Conservation (phyloP, 2,888 invertebrate species). For the Microctonus aethiopoides region DNA sequence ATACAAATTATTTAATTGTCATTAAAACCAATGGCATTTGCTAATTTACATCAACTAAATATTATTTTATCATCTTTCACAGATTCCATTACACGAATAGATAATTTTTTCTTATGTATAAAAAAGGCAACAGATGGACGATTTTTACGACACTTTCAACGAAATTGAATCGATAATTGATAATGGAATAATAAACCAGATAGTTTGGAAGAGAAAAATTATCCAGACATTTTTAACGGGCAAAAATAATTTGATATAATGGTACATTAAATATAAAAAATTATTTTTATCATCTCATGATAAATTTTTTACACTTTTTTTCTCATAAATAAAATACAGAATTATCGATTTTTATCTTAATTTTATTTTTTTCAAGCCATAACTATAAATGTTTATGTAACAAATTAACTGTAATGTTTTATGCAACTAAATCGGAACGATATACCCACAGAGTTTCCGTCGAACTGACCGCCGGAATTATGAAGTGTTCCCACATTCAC, state of each 20-base stretch:
- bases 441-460: constrained; percentile 33
- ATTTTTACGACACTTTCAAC: constrained; percentile 60
- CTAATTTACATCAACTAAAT: no score
- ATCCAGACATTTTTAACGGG: constrained; percentile 48
- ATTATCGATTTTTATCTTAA: background rate
- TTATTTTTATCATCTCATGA: background rate
- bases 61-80: no score
- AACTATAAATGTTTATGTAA: background rate
- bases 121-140: constrained; percentile 28
- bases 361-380: no score
- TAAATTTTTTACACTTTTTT: background rate
- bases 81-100: background rate
- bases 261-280: constrained; percentile 49
- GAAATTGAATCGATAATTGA: constrained; percentile 58
- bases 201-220: constrained; percentile 46
- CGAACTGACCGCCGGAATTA: constrained; percentile 43
- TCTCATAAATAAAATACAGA: background rate
- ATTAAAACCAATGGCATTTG: no score
- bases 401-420: background rate
- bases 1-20: no score
- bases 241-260: constrained; percentile 47
- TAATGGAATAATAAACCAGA: constrained; percentile 37
- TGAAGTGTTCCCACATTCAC: constrained; percentile 60
- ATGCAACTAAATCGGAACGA: constrained; percentile 22
- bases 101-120: constrained; percentile 27